Percentiles rank a stretch among this genome's conserved stretches.
phyloP scores from a whole-genome alignment of 1,140 invertebrate species.

The Brachionus rubens region DNA sequence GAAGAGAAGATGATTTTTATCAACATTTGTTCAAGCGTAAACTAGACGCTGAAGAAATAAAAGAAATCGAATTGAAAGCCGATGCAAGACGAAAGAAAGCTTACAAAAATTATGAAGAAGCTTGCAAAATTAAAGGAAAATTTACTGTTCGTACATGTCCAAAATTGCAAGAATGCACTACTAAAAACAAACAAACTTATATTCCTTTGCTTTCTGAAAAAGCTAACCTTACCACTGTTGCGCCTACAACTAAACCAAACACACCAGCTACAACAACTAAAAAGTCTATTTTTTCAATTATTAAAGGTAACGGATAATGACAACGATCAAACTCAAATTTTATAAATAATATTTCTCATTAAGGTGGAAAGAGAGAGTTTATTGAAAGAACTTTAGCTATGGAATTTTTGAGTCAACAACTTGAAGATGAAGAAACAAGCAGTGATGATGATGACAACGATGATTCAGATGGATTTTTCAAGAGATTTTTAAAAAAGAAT shows the following conservation, averaged over 20 bases:
- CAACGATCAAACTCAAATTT: neutral
- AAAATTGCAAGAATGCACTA: constrained; percentile 6
- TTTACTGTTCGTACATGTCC: constrained; percentile 16
- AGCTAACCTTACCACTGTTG: neutral
- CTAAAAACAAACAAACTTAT: constrained; percentile 28
- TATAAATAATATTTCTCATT: neutral
- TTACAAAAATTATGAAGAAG: constrained; percentile 37
- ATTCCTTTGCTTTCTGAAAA: constrained; percentile 13
- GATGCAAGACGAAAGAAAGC: constrained; percentile 32
- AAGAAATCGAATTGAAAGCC: constrained; percentile 9
- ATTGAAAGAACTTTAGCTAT: constrained; percentile 23
- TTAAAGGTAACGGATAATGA: neutral
- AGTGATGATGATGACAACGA: neutral
- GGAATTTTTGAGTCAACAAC: neutral
- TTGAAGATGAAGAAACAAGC: neutral
- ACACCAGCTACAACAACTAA: neutral
- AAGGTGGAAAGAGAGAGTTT: constrained; percentile 22
- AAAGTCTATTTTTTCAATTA: neutral
- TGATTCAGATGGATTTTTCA: neutral
- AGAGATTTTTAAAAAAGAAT: neutral
- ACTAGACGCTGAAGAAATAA: constrained; percentile 17
- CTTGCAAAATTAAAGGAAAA: constrained; percentile 34
- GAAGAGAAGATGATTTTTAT: constrained; percentile 1
- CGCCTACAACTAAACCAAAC: neutral
- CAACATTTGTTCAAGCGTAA: neutral